Evolutionary conservation across 2,797 vertebrate genomes (phyloP).

Genomic region (Malacoraja senta): DNA sequence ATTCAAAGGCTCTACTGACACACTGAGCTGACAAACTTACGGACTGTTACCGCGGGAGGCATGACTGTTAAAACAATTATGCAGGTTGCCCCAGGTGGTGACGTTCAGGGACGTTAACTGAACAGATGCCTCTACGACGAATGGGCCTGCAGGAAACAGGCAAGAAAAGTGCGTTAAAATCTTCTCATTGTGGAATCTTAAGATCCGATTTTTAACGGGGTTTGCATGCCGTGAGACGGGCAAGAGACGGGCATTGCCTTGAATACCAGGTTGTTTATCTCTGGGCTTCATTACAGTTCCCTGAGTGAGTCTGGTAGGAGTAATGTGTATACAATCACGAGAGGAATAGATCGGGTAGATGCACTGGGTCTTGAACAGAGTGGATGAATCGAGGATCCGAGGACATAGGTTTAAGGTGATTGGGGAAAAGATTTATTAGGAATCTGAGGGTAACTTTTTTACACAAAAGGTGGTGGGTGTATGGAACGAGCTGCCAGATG

Average conservation of each 20-base stretch:
- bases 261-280: background rate
- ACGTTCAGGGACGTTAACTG: background rate
- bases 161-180: background rate
- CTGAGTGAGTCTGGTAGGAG: background rate
- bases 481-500: too few species aligned
- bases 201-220: background rate
- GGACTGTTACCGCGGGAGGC: background rate
- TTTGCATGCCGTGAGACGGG: background rate
- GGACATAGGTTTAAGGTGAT: too few species aligned
- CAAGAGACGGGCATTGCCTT: background rate
- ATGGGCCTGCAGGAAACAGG: background rate
- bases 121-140: background rate
- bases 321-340: background rate
- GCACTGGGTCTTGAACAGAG: too few species aligned
- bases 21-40: background rate
- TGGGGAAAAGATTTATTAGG: too few species aligned
- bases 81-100: background rate
- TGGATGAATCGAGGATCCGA: too few species aligned
- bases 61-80: background rate
- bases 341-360: too few species aligned
- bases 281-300: background rate
- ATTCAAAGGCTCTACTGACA: background rate
- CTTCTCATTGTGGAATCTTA: background rate
- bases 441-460: too few species aligned
- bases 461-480: too few species aligned